Percentiles rank a stretch among this genome's conserved stretches.
These are phyloP conservation scores for Leucoraja erinaceus DNA, from an alignment of 2,113 vertebrate species.

Conservation along the genomic window DNA sequence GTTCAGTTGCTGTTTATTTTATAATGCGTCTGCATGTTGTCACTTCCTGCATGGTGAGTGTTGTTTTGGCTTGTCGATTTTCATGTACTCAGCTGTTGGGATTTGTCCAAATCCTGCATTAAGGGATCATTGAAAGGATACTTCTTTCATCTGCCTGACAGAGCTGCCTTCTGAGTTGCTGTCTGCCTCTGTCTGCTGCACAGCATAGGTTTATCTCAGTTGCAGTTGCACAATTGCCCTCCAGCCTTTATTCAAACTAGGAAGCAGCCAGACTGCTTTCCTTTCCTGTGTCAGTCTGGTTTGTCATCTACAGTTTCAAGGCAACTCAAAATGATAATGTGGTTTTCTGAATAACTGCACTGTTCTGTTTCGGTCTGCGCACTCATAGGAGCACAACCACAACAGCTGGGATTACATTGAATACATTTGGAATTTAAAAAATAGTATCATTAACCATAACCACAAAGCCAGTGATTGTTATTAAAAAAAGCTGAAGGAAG, in stretches of 20 bases:
- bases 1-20: not conserved
- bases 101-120: not conserved
- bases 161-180: not conserved
- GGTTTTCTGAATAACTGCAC: not conserved
- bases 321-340: constrained; percentile 7
- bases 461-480: too few species aligned
- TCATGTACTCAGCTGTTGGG: not conserved
- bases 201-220: not conserved
- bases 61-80: not conserved
- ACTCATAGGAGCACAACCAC: not conserved
- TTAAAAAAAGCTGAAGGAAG: too few species aligned
- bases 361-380: not conserved
- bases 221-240: not conserved
- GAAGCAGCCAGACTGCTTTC: constrained; percentile 7
- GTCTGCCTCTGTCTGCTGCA: not conserved
- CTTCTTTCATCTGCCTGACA: not conserved
- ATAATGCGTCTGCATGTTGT: not conserved
- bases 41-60: constrained; percentile 6
- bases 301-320: not conserved
- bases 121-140: not conserved
- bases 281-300: not conserved
- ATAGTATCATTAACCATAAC: too few species aligned
- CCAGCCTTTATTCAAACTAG: not conserved
- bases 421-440: too few species aligned
- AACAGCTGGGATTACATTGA: too few species aligned